Evolutionary conservation across 2,797 vertebrate genomes (phyloP), one percentile per base, ranked within the genome.

Genomic region (Gymnoscopelus microlampas): DNA sequence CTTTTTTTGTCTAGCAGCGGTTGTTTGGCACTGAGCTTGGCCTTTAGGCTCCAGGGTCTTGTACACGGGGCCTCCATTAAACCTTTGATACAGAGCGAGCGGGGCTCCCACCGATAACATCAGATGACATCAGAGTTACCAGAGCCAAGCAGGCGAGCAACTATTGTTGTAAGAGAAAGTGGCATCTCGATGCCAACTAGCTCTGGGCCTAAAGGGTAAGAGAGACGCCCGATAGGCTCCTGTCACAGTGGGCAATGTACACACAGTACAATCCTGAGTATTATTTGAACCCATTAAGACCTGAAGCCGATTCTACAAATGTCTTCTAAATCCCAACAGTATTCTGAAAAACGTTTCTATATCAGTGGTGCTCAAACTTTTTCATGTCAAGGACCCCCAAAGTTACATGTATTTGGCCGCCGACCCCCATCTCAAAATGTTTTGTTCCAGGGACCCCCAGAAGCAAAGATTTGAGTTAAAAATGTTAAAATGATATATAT

Each of bases 21-120:
- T 64, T 68, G 44, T 51, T 74, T 79, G 78, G 81, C 60, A 29
- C 56, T 2, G 10, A n/a, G 0, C 66, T 73, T 68, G 55, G 64
- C 66, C 62, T 79, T 77, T 74, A 19, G 62, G 70, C 70, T 78
- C 55, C 60, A 55, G 58, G 71, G 57, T 68, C 89, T 87, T 82
- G 73, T 81, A 78, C 19, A 19, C 56, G 32, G 56, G 56, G 66
- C 85, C 72, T 84, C 79, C 39, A 78, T 84, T 82, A 87, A 84
- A 84, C 44, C 75, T 68, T 78, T 73, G 44, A 86, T 89, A 85
- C 89, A 87, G 76, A 77, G 69, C 73, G 67, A 86, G 70, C 49
- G n/a, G n/a, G 13, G 66, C 73, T 84, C 68, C 61, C 62, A 79
- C 60, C 76, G 75, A 84, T 77, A 64, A 51, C 60, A 71, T 74